Percentiles rank a stretch among this genome's conserved stretches.
phyloP scores from a whole-genome alignment of 2,888 invertebrate genomes.

The Acanthosepion esculentum region DNA sequence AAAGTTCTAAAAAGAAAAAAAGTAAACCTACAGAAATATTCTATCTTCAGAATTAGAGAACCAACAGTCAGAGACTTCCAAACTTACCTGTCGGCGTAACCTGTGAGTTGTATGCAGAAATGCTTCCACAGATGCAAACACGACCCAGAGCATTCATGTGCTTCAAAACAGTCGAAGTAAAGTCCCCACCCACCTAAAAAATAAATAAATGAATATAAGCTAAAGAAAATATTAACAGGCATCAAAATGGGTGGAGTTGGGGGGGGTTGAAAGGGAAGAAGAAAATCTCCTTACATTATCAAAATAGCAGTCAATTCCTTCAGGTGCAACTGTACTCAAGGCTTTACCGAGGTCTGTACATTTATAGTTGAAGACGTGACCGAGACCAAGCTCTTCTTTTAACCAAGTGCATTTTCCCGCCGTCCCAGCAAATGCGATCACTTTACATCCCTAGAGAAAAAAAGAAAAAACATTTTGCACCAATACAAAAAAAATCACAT shows the following conservation, averaged over 20 bases:
- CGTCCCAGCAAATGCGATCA: slow-evolving; percentile 83
- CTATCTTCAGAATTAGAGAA: no score
- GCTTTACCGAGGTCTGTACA: slow-evolving; percentile 78
- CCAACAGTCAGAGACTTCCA: no score
- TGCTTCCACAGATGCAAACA: slow-evolving; percentile 81
- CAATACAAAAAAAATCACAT: neutral
- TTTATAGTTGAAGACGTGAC: slow-evolving; percentile 84
- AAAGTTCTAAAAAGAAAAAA: no score
- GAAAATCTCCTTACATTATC: slow-evolving; percentile 81
- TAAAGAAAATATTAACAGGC: no score
- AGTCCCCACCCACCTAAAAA: slow-evolving; percentile 82
- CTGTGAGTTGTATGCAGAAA: slow-evolving; percentile 79
- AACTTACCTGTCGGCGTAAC: neutral
- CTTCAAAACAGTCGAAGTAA: slow-evolving; percentile 79
- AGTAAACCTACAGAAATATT: no score
- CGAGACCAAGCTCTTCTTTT: slow-evolving; percentile 80
- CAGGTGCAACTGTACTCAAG: slow-evolving; percentile 80
- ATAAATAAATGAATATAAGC: neutral
- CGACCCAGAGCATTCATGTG: slow-evolving; percentile 81
- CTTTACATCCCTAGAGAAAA: slow-evolving; percentile 77
- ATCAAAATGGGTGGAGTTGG: no score
- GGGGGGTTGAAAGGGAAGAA: neutral
- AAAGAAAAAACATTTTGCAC: neutral
- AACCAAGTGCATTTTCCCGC: slow-evolving; percentile 84
- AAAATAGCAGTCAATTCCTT: slow-evolving; percentile 85